Evolutionary conservation across 1,140 invertebrate genomes (phyloP).

Genomic region (Drosophila tropicalis): DNA sequence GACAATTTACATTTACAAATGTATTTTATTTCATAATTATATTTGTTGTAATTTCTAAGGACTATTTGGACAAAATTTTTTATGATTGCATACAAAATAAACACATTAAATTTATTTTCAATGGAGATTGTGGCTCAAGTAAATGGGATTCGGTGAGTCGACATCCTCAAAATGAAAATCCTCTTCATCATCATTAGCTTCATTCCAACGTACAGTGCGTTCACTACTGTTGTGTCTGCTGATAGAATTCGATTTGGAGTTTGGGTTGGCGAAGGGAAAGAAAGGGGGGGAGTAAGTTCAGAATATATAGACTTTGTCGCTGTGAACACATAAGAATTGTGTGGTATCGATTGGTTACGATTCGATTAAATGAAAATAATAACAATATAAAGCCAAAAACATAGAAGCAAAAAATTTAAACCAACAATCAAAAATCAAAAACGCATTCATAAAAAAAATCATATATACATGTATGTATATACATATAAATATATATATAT

Average conservation of each 20-base stretch:
- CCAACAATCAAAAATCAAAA: constrained; percentile 47
- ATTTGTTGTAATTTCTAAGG: not conserved
- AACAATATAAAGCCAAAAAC: constrained; percentile 51
- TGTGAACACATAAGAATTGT: constrained; percentile 78
- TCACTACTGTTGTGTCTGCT: constrained; percentile 50
- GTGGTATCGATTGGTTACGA: constrained; percentile 49
- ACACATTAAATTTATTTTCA: constrained; percentile 15
- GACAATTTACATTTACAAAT: not conserved
- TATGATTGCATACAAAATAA: constrained; percentile 1
- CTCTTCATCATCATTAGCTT: constrained; percentile 45
- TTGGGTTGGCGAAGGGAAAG: constrained; percentile 51
- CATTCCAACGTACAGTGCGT: constrained; percentile 73
- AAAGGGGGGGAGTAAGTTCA: constrained; percentile 65
- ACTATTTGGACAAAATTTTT: not conserved
- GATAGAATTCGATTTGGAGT: not conserved
- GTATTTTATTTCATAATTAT: constrained; percentile 2
- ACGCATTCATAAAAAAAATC: constrained; percentile 43
- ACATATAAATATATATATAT: not conserved
- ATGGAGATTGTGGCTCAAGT: constrained; percentile 57
- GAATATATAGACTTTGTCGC: constrained; percentile 80
- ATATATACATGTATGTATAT: not conserved
- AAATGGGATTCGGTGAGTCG: constrained; percentile 65
- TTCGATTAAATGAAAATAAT: constrained; percentile 29
- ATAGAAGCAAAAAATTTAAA: constrained; percentile 30
- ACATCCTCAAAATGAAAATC: constrained; percentile 78